These are phyloP conservation scores for Procambarus clarkii DNA, from an alignment of 1,140 invertebrate species.

Conservation along the genomic window DNA sequence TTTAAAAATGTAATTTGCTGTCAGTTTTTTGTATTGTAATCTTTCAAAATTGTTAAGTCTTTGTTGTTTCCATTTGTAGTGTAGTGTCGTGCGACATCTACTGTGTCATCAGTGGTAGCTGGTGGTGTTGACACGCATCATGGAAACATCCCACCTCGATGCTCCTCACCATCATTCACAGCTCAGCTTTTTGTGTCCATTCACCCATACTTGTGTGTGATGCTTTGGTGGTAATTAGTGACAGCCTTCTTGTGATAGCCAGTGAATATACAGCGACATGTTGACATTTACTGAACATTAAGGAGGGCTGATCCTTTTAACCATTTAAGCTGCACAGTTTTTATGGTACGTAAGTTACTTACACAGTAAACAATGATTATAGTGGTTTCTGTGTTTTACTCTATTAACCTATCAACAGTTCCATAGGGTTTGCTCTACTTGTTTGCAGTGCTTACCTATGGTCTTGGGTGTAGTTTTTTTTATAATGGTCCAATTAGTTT, in stretches of 20 bases:
- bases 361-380: conserved; percentile 67
- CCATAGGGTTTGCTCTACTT: too few species aligned
- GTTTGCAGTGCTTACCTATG: too few species aligned
- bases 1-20: conserved; percentile 10
- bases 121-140: conserved; percentile 25
- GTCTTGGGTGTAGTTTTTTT: too few species aligned
- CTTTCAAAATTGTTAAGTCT: conserved; percentile 37
- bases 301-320: conserved; percentile 7
- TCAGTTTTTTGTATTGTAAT: conserved; percentile 37
- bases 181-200: conserved; percentile 68
- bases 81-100: conserved; percentile 29
- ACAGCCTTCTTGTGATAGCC: background rate
- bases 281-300: background rate
- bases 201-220: conserved; percentile 55
- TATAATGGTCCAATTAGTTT: too few species aligned
- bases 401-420: background rate
- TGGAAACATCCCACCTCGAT: conserved; percentile 43
- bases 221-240: background rate
- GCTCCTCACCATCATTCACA: conserved; percentile 60
- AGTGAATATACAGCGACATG: background rate
- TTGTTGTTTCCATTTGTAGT: conserved; percentile 54
- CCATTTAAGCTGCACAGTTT: conserved; percentile 42
- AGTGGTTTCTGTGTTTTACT: conserved; percentile 19
- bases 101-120: conserved; percentile 2
- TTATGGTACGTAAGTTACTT: conserved; percentile 65